Evolutionary conservation across 1,140 invertebrate species (phyloP), one percentile per base, ranked within the genome.

Genomic region (Campodea augens): DNA sequence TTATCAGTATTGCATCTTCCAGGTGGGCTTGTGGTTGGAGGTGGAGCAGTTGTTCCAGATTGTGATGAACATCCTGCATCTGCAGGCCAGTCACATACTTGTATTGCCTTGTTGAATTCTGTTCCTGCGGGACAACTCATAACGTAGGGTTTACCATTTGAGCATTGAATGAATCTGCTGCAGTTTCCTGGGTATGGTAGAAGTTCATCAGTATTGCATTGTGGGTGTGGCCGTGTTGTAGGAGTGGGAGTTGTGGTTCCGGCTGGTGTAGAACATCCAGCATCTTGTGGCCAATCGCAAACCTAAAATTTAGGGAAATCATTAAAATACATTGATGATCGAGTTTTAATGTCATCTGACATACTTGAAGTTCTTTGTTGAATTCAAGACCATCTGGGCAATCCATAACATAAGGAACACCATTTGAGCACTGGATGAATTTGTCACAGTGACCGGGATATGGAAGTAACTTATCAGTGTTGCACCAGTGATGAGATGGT

Each of bases 361-460:
- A n/a, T n/a, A n/a, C n/a, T n/a, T n/a, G n/a, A n/a, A n/a, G n/a
- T n/a, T n/a, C n/a, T n/a, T n/a, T 54, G 51, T 74, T 69, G 46
- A 73, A 77, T 27, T 65, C 52, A 0, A 69, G 50, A 1, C 53
- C 56, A 0, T 46, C 43, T 0, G 62, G 54, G 49, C 75, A 78
- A 1, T 49, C 19, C 25, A 65, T 58, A 23, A 61, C 50, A 4
- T 66, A 52, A 25, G 68, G 63, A 5, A 55, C 24, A 0, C 70
- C 70, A 32, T 68, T 54, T 20, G 54, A 52, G 45, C 74, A 75
- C 48, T 64, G 62, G 56, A 66, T 75, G 57, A 68, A 77, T 24
- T 64, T 56, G 1, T 53, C 50, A 47, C 71, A 74, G 43, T 69
- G 57, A 0, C 50, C 56, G 25, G 66, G 65, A 43, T 73, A 65